These are phyloP conservation scores for Macrotis lagotis DNA, from an alignment of 2,113 vertebrate species.

Conservation along the genomic window DNA sequence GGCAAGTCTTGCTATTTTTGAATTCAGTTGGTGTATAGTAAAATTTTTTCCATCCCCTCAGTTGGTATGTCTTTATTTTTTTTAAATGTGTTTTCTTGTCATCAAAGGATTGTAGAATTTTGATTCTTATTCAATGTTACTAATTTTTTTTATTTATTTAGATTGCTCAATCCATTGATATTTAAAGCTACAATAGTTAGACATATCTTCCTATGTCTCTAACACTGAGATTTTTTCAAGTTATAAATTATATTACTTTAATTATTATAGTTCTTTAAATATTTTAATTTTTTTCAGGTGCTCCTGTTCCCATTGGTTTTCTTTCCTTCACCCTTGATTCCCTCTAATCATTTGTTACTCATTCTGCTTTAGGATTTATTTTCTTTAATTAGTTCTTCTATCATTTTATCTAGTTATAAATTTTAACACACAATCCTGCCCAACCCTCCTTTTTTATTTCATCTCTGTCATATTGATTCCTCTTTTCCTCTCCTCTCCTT, in stretches of 20 bases:
- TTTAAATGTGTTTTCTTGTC: background rate
- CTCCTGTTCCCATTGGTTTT: too few species aligned
- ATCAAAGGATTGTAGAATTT: background rate
- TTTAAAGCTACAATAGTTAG: background rate
- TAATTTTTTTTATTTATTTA: background rate
- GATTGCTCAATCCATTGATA: background rate
- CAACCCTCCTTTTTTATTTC: too few species aligned
- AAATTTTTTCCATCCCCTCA: background rate
- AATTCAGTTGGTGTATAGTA: background rate
- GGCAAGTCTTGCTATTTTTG: background rate
- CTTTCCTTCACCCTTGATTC: too few species aligned
- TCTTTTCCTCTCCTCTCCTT: too few species aligned
- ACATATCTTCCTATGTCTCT: background rate
- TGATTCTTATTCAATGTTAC: background rate
- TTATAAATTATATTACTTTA: too few species aligned
- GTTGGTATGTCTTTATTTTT: background rate
- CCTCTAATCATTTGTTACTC: too few species aligned
- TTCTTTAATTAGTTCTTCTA: too few species aligned
- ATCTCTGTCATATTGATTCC: too few species aligned
- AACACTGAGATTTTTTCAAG: background rate
- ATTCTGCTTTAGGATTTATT: too few species aligned
- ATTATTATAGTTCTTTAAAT: background rate
- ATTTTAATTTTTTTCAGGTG: background rate
- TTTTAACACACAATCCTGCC: too few species aligned
- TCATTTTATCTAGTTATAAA: too few species aligned